Percentiles rank a stretch among this genome's conserved stretches.
Evolutionary conservation across 2,888 invertebrate genomes (phyloP).

Genomic region (Azorinus chamasolen): DNA sequence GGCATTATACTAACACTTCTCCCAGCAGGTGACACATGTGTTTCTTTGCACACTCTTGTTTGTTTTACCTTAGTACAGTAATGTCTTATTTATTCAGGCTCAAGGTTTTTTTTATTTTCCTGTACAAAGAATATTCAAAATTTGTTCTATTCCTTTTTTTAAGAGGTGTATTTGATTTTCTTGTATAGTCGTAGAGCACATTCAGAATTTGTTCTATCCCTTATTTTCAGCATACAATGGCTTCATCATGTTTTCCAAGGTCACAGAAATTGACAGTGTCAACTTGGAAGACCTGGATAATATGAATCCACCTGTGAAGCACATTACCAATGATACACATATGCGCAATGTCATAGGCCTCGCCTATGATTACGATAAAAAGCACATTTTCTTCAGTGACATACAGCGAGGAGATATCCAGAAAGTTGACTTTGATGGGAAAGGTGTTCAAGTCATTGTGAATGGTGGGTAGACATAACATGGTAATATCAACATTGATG

Average conservation of each 20-base stretch:
- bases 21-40: too few relatives aligned
- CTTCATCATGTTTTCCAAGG: slow-evolving; percentile 94
- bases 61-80: too few relatives aligned
- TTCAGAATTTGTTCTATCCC: too few relatives aligned
- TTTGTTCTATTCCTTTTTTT: too few relatives aligned
- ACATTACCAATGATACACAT: slow-evolving; percentile 90
- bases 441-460: slow-evolving; percentile 90
- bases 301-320: slow-evolving; percentile 92
- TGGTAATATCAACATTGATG: too few relatives aligned
- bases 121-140: too few relatives aligned
- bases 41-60: too few relatives aligned
- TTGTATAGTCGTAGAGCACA: too few relatives aligned
- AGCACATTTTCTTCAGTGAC: slow-evolving; percentile 94
- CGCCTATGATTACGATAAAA: slow-evolving; percentile 91
- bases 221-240: slow-evolving; percentile 90
- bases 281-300: slow-evolving; percentile 91
- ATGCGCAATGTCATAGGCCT: slow-evolving; percentile 96
- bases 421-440: slow-evolving; percentile 93
- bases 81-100: too few relatives aligned
- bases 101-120: too few relatives aligned
- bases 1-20: too few relatives aligned
- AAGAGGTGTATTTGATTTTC: too few relatives aligned
- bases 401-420: slow-evolving; percentile 95
- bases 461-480: slow-evolving; percentile 85
- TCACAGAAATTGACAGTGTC: slow-evolving; percentile 93